Evolutionary conservation across 1,140 invertebrate species (phyloP).

Genomic region (Pseudomyrmex dendroicus): DNA sequence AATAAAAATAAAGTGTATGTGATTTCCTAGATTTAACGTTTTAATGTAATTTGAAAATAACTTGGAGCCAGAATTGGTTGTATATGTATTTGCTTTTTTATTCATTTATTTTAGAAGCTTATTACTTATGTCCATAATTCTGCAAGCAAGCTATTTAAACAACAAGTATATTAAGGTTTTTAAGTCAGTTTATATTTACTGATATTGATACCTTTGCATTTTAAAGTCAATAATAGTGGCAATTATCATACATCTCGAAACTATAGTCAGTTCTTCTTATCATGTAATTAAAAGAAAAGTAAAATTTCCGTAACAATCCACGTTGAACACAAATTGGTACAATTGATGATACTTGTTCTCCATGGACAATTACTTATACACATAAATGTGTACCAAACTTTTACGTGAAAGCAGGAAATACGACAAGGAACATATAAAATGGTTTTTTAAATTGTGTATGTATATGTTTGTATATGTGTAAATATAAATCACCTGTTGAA

Average conservation of each 20-base stretch:
- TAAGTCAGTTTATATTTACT: conserved; percentile 18
- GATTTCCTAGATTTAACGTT: not conserved
- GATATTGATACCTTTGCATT: not conserved
- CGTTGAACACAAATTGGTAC: conserved; percentile 68
- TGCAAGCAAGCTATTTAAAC: conserved; percentile 18
- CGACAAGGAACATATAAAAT: conserved; percentile 60
- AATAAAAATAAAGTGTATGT: not conserved
- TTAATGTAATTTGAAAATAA: not conserved
- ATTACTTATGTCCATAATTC: not conserved
- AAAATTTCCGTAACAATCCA: conserved; percentile 41
- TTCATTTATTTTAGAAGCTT: conserved; percentile 4
- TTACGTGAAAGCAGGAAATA: conserved; percentile 42
- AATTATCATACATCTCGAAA: conserved; percentile 6
- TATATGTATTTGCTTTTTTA: conserved; percentile 1
- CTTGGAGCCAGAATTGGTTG: not conserved
- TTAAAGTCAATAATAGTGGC: not conserved
- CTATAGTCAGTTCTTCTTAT: conserved; percentile 4
- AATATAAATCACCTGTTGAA: not conserved
- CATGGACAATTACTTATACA: conserved; percentile 11
- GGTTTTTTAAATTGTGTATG: conserved; percentile 28
- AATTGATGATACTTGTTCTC: conserved; percentile 64
- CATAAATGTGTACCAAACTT: conserved; percentile 13
- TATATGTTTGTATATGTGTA: conserved; percentile 8
- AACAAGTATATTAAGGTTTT: not conserved
- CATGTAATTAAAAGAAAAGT: conserved; percentile 7